Percentiles rank a stretch among this genome's conserved stretches.
Evolutionary conservation across 1,140 invertebrate species (phyloP).

Genomic region (Solenopsis fugax): DNA sequence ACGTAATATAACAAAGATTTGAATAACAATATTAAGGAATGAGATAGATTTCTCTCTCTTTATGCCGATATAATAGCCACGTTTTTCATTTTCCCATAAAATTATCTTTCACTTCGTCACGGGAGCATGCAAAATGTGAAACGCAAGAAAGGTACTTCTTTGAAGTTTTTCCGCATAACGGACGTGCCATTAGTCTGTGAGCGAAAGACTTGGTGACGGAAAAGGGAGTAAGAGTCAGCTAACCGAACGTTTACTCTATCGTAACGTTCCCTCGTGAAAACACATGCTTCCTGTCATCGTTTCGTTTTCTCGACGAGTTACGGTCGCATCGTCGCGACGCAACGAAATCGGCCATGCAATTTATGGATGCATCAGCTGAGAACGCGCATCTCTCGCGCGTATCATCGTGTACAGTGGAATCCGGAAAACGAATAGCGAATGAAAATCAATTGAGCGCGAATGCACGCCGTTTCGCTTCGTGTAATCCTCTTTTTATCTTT

Average conservation of each 20-base stretch:
- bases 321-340: background rate
- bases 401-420: constrained; percentile 50
- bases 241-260: constrained; percentile 19
- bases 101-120: background rate
- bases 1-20: background rate
- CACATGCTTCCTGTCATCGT: background rate
- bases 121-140: constrained; percentile 13
- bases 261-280: constrained; percentile 32
- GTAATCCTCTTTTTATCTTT: background rate
- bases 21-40: background rate
- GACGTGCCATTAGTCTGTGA: background rate
- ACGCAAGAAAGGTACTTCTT: constrained; percentile 5
- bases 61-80: too few species aligned
- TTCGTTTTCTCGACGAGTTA: background rate
- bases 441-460: constrained; percentile 43
- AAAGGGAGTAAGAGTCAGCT: constrained; percentile 10
- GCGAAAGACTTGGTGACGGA: background rate
- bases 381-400: constrained; percentile 40
- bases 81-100: constrained; percentile 10
- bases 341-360: constrained; percentile 44
- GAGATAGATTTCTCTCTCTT: background rate
- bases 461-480: constrained; percentile 28
- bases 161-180: constrained; percentile 41
- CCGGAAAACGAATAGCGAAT: constrained; percentile 42
- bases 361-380: constrained; percentile 5